These are phyloP conservation scores for Coenonympha glycerion DNA, from an alignment of 2,888 invertebrate species.

Conservation along the genomic window DNA sequence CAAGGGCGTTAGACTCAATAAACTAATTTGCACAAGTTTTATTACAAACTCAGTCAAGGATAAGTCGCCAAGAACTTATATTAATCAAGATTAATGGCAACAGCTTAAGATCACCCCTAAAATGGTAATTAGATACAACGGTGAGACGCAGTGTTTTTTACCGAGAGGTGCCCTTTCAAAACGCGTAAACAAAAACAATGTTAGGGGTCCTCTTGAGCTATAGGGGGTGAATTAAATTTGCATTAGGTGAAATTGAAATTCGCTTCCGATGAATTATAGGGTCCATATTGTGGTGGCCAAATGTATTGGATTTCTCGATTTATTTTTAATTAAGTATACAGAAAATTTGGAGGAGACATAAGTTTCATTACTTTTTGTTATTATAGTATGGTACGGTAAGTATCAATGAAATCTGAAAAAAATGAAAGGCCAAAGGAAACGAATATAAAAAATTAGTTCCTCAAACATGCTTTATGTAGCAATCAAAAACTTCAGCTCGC, in stretches of 20 bases:
- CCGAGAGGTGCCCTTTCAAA: constrained; percentile 27
- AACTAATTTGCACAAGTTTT: too few relatives aligned
- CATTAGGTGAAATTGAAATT: constrained; percentile 74
- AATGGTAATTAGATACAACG: constrained; percentile 53
- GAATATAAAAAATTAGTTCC: too few relatives aligned
- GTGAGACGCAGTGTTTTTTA: constrained; percentile 11
- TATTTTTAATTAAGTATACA: too few relatives aligned
- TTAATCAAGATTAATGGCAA: constrained; percentile 67
- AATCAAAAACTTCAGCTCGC: too few relatives aligned
- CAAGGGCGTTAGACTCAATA: too few relatives aligned
- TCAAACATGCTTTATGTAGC: too few relatives aligned
- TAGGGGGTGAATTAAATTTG: constrained; percentile 73
- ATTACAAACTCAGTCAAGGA: constrained; percentile 22
- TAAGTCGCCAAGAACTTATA: constrained; percentile 43
- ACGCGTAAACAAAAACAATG: constrained; percentile 60
- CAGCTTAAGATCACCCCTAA: constrained; percentile 51
- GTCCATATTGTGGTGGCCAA: constrained; percentile 39
- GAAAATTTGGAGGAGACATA: too few relatives aligned
- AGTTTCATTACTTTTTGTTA: too few relatives aligned
- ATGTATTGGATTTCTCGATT: not conserved
- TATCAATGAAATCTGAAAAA: too few relatives aligned
- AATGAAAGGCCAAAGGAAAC: too few relatives aligned
- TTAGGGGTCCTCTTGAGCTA: constrained; percentile 57
- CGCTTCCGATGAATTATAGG: constrained; percentile 65
- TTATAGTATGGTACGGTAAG: too few relatives aligned